Percentiles rank a stretch among this genome's conserved stretches.
Conservation (phyloP, 1,140 invertebrate species). For the Hycleus cichorii region DNA sequence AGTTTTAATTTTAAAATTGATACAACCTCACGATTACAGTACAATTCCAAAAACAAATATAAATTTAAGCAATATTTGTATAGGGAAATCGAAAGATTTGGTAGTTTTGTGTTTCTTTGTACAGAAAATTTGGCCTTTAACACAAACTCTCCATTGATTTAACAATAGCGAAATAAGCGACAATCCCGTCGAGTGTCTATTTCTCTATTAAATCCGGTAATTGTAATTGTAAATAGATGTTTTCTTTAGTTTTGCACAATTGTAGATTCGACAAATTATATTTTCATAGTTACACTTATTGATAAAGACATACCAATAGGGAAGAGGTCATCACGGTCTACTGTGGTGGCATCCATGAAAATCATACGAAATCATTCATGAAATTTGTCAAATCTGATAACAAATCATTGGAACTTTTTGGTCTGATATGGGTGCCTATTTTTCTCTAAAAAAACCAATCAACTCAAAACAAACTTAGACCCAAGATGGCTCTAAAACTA, state of each 20-base stretch:
- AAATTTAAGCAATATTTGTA: conserved; percentile 5
- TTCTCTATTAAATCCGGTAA: conserved; percentile 17
- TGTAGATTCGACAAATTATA: conserved; percentile 21
- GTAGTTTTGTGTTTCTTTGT: background rate
- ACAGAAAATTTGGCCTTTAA: too few relatives aligned
- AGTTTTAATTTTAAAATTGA: too few relatives aligned
- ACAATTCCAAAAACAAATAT: conserved; percentile 3
- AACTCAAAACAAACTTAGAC: too few relatives aligned
- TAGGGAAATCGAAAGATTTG: background rate
- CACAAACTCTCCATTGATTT: too few relatives aligned
- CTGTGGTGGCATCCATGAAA: conserved; percentile 22
- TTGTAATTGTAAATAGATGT: conserved; percentile 8
- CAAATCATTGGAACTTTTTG: conserved; percentile 35
- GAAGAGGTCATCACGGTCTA: conserved; percentile 26
- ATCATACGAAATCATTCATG: too few relatives aligned
- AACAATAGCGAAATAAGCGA: too few relatives aligned
- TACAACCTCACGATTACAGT: background rate
- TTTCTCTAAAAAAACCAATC: conserved; percentile 17
- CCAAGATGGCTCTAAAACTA: conserved; percentile 24
- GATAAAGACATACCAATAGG: conserved; percentile 17
- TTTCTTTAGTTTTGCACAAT: conserved; percentile 14
- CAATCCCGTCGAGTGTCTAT: background rate
- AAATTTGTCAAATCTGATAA: too few relatives aligned
- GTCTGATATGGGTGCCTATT: conserved; percentile 37
- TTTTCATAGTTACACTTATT: conserved; percentile 23